Base-by-base conservation (phyloP, 1,140 invertebrate genomes). In the Triops longicaudatus region DNA sequence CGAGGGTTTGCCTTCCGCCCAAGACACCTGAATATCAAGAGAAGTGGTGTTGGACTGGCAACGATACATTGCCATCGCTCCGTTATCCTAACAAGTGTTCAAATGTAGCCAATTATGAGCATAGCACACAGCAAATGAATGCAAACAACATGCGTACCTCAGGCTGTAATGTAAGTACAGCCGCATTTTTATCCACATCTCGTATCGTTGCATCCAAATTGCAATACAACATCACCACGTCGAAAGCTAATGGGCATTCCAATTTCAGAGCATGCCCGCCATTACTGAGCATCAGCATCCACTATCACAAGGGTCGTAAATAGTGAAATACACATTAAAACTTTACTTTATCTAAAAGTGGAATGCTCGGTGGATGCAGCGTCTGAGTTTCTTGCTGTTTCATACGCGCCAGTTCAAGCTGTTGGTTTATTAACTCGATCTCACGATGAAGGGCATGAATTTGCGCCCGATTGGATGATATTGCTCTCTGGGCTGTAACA, bases 111-210 rank as follows among this genome's bases (percentile, higher is more conserved):
- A 63, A 14, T 63, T 63, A n/a, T 63, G 14, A 6, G 6, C n/a
- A 17, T 10, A 1, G 6, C 7, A 6, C 6, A n/a, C 17, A n/a
- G 1, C 50, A 63, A n/a, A n/a, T 22, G 50, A 63, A 63, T n/a
- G 22, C 0, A 22, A 63, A 63, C 1, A 22, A 7, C 14, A 63
- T 22, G 50, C 14, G 22, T 63, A 63, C 50, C 50, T 63, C 17
- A 0, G 17, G 50, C 14, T 63, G 17, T 22, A 63, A 9, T 17
- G 50, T 63, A 9, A 63, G 17, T n/a, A 63, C 50, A 6, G 50
- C 50, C 50, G 50, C 50, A 63, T 63, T 63, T 63, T 63, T 63
- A 22, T 63, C 50, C 50, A 63, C 50, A 63, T 63, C 50, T 63
- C 14, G 14, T 3, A 63, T 63, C 10, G 17, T 22, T 17, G 50